A percentile compares a stretch with the other conserved stretches of the same genome.
Conservation (phyloP, 2,797 vertebrate species). For the Remorina albescens region DNA sequence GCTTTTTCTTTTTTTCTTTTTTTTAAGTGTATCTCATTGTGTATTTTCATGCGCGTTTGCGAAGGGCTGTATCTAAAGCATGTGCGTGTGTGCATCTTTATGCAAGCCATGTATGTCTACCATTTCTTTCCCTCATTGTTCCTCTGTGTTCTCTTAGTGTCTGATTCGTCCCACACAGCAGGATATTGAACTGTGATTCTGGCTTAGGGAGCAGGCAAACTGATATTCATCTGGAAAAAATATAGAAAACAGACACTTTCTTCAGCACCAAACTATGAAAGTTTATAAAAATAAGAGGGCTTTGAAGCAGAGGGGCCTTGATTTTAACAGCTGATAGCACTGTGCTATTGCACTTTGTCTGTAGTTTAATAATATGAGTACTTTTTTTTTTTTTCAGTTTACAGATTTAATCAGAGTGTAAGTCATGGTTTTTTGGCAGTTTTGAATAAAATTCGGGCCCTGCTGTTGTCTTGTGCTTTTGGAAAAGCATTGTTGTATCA, state of each 20-base stretch:
- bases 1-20: conserved; percentile 46
- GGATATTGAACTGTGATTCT: conserved; percentile 68
- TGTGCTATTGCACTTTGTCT: conserved; percentile 36
- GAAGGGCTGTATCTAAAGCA: background rate
- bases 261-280: conserved; percentile 51
- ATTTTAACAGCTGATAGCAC: conserved; percentile 53
- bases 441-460: background rate
- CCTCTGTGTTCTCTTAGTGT: conserved; percentile 46
- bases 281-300: conserved; percentile 57
- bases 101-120: conserved; percentile 27
- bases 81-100: background rate
- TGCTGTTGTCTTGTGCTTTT: background rate
- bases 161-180: conserved; percentile 58
- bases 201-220: conserved; percentile 54
- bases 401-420: conserved; percentile 7
- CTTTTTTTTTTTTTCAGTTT: conserved; percentile 7
- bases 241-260: conserved; percentile 73
- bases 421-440: background rate
- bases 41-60: conserved; percentile 42
- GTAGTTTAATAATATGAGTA: conserved; percentile 33
- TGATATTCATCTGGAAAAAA: conserved; percentile 74
- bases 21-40: conserved; percentile 55
- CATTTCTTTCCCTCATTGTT: conserved; percentile 49
- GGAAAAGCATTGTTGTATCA: background rate
- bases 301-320: conserved; percentile 64